These are phyloP conservation scores for Cordilura impudica DNA, from an alignment of 2,888 invertebrate genomes.

Conservation along the genomic window DNA sequence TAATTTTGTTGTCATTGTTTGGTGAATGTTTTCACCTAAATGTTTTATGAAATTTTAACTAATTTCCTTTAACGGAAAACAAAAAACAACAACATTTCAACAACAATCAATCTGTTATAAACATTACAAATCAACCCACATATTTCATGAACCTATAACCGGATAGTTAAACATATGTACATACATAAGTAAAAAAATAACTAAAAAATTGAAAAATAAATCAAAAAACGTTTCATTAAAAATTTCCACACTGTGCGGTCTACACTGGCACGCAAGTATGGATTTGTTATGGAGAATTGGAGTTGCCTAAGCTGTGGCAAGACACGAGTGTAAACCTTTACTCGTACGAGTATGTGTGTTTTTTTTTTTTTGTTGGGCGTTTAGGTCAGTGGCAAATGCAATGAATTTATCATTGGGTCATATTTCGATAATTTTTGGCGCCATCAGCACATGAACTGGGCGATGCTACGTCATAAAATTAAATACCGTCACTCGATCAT, in stretches of 20 bases:
- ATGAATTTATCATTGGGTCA: slow-evolving; percentile 59
- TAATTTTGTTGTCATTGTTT: slow-evolving; percentile 15
- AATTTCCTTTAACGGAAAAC: slow-evolving; percentile 28
- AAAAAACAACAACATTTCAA: slow-evolving; percentile 13
- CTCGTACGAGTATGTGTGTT: not conserved
- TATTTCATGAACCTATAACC: slow-evolving; percentile 14
- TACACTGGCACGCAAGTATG: not conserved
- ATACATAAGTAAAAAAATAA: too few relatives aligned
- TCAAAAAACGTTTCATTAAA: slow-evolving; percentile 41
- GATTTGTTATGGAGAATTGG: too few relatives aligned
- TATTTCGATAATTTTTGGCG: slow-evolving; percentile 61
- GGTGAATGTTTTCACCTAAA: slow-evolving; percentile 48
- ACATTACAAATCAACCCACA: slow-evolving; percentile 17
- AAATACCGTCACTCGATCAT: slow-evolving; percentile 76
- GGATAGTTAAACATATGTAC: not conserved
- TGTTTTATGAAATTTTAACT: slow-evolving; percentile 17
- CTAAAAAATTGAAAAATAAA: slow-evolving; percentile 14
- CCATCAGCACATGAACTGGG: slow-evolving; percentile 59
- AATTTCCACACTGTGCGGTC: slow-evolving; percentile 49
- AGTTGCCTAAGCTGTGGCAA: too few relatives aligned
- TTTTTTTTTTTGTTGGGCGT: slow-evolving; percentile 37
- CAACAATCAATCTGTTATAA: slow-evolving; percentile 35
- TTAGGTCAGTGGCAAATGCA: slow-evolving; percentile 58
- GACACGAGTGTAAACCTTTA: too few relatives aligned
- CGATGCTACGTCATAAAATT: slow-evolving; percentile 74